Percentiles rank a stretch among this genome's conserved stretches.
phyloP scores from a whole-genome alignment of 1,140 invertebrate species.

The Drosophila kikkawai region DNA sequence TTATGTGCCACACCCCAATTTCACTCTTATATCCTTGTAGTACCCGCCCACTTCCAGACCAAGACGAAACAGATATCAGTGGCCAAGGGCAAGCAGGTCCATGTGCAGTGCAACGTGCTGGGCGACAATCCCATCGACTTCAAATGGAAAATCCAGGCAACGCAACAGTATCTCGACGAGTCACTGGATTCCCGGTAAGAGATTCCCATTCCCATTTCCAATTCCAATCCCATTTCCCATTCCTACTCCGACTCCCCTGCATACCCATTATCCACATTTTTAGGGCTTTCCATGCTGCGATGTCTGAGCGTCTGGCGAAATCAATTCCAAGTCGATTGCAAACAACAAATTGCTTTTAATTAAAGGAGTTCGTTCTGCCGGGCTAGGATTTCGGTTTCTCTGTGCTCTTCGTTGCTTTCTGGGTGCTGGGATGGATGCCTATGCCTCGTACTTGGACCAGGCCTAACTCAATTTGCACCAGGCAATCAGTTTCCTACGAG shows the following conservation, averaged over 20 bases:
- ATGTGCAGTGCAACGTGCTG: conserved; percentile 93
- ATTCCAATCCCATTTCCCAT: neutral
- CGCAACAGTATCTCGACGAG: conserved; percentile 88
- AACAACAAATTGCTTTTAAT: conserved; percentile 81
- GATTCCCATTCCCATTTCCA: conserved; percentile 4
- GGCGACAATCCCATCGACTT: conserved; percentile 96
- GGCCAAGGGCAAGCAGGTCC: conserved; percentile 90
- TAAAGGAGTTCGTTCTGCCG: conserved; percentile 72
- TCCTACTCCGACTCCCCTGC: too few relatives aligned
- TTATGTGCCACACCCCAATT: neutral
- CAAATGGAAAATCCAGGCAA: conserved; percentile 89
- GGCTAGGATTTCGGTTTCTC: conserved; percentile 23
- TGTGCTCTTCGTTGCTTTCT: neutral
- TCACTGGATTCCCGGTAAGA: conserved; percentile 88
- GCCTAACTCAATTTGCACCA: conserved; percentile 58
- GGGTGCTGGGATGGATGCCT: conserved; percentile 4
- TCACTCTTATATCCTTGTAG: conserved; percentile 84
- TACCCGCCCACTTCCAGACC: conserved; percentile 93
- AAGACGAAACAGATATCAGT: conserved; percentile 91
- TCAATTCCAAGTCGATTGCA: conserved; percentile 80
- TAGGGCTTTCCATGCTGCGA: neutral
- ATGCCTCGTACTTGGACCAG: conserved; percentile 7
- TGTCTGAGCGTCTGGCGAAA: conserved; percentile 54
- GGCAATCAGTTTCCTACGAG: conserved; percentile 28
- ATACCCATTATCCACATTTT: conserved; percentile 10